A percentile compares a stretch with the other conserved stretches of the same genome.
Conservation (phyloP, 1,140 invertebrate species). For the Leptinotarsa texana region DNA sequence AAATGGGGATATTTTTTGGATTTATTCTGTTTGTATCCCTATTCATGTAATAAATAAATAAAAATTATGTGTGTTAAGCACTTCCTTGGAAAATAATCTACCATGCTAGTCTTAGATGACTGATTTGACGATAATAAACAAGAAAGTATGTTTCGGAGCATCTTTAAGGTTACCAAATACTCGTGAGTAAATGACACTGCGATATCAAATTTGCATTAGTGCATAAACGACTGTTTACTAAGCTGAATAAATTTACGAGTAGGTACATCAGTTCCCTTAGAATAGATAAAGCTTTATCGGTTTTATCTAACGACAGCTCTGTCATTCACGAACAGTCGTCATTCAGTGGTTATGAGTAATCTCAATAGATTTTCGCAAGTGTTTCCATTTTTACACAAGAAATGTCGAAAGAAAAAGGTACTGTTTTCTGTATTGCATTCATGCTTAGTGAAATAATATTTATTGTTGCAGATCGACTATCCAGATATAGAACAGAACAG, state of each 20-base stretch:
- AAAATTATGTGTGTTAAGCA: no score
- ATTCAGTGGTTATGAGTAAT: slow-evolving; percentile 10
- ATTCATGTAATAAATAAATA: no score
- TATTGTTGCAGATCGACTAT: slow-evolving; percentile 74
- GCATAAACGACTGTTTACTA: neutral
- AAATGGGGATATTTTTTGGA: no score
- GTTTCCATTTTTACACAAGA: slow-evolving; percentile 7
- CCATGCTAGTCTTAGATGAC: no score
- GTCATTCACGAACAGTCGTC: neutral
- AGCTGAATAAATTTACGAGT: neutral
- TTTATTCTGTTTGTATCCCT: no score
- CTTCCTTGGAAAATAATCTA: no score
- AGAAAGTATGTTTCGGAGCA: no score
- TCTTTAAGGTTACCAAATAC: neutral
- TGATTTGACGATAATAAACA: no score
- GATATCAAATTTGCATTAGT: neutral
- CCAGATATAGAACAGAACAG: slow-evolving; percentile 69
- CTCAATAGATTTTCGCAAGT: neutral
- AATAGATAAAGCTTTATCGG: neutral
- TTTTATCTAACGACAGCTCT: slow-evolving; percentile 11
- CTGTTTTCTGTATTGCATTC: neutral
- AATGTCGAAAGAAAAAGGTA: slow-evolving; percentile 13
- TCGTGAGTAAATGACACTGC: neutral
- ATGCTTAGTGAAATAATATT: neutral
- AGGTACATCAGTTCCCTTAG: neutral